Conservation (phyloP, 2,888 invertebrate genomes). For the Amiota communis region DNA sequence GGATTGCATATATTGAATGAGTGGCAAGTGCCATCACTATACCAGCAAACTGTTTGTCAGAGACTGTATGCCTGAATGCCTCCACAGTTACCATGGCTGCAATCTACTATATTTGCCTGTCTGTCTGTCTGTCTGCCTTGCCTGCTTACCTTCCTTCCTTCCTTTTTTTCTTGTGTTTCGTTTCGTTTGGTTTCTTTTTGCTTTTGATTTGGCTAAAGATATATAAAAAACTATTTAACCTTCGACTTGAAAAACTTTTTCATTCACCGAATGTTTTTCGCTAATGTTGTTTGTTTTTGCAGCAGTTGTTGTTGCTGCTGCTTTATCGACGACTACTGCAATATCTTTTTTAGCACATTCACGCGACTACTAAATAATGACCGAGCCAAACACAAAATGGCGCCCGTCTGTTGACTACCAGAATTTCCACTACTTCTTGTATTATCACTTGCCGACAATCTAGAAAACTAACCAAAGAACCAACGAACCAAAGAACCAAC, state of each 20-base stretch:
- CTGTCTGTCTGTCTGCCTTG: not conserved
- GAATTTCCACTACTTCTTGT: no score
- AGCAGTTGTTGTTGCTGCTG: not conserved
- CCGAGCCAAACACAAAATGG: not conserved
- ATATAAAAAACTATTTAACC: slow-evolving; percentile 8
- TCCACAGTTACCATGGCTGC: no score
- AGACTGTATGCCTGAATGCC: no score
- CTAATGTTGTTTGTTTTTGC: not conserved
- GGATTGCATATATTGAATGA: no score
- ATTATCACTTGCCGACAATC: no score
- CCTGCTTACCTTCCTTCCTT: not conserved
- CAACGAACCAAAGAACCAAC: no score
- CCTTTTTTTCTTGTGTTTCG: not conserved
- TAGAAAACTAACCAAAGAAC: no score
- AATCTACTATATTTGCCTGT: not conserved
- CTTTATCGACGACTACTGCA: slow-evolving; percentile 20
- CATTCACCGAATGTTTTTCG: not conserved
- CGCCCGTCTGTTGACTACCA: slow-evolving; percentile 2
- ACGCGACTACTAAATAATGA: slow-evolving; percentile 1
- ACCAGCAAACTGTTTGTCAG: no score
- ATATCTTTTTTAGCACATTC: slow-evolving; percentile 15
- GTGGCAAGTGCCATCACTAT: no score
- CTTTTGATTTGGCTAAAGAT: not conserved
- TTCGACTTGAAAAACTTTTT: slow-evolving; percentile 23
- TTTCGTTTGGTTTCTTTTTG: not conserved